Evolutionary conservation across 2,113 vertebrate species (phyloP), one percentile per base, ranked within the genome.

Genomic region (Sceloporus undulatus): DNA sequence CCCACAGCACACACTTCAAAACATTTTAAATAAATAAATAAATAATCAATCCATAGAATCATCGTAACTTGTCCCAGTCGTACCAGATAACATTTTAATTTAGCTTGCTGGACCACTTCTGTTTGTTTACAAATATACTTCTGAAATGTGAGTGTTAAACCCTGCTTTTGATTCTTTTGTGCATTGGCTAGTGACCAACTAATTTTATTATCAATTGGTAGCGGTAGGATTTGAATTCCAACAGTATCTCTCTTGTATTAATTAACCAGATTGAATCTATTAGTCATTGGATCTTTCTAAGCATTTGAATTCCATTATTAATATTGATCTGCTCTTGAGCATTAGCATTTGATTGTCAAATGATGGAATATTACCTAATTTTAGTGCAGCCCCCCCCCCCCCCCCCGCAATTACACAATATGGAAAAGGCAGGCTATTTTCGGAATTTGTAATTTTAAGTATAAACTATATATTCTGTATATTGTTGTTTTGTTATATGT

Each of bases 81-180:
- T 23, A 56, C 75, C 9, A 8, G 2, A 56, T 82, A 85, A 78
- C 52, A 29, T 91, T 93, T 93, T 90, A 42, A 65, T 27, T 5
- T 18, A 25, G 54, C 6, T 75, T 13, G 88, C 81, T 83, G 79
- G n/a, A 86, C 59, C 19, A 2, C 42, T 85, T 87, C 70, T 71
- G 19, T 0, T 0, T 79, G 65, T 71, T 84, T 70, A n/a, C n/a
- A 10, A 82, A 56, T 59, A 65, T 42, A 52, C 3, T 74, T 85
- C 14, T 1, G 38, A 90, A 87, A 38, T 76, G 9, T 77, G 38
- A 78, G 10, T 87, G 25, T 21, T 18, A 71, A 29, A 1, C 77
- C 73, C 85, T 85, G 68, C 62, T 23, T 19, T 48, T 82, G 14
- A 68, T 84, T 83, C 29, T n/a, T 81, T 79, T n/a, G 1, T 48